phyloP scores from a whole-genome alignment of 1,140 invertebrate genomes.

The Cydia splendana region DNA sequence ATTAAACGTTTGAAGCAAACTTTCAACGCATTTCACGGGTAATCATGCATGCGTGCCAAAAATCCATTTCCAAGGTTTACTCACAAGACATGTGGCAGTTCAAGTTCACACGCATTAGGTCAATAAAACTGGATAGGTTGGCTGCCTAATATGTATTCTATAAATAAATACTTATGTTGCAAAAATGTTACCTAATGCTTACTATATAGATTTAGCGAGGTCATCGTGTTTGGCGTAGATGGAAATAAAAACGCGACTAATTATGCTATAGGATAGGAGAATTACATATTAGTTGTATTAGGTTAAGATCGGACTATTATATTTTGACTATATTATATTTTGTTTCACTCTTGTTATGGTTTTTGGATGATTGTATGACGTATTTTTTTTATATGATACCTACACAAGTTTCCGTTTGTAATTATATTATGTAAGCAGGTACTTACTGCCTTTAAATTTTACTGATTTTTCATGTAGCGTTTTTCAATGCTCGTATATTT shows the following conservation, averaged over 20 bases:
- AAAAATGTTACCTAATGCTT: neutral
- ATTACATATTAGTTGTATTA: neutral
- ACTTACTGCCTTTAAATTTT: no score
- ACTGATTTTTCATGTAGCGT: no score
- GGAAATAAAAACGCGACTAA: neutral
- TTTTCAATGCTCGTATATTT: no score
- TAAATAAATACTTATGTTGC: neutral
- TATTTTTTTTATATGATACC: no score
- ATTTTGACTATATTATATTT: no score
- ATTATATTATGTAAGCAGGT: no score
- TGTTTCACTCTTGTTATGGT: no score
- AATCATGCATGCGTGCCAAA: neutral
- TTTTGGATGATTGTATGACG: no score
- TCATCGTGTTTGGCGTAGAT: neutral
- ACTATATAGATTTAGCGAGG: slow-evolving; percentile 1
- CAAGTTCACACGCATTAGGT: slow-evolving; percentile 5
- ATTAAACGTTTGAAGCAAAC: neutral
- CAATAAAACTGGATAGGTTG: neutral
- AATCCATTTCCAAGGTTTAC: neutral
- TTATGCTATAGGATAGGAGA: neutral
- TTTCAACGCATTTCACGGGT: neutral
- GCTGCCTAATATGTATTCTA: neutral
- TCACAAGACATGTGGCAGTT: neutral
- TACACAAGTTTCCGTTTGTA: no score
- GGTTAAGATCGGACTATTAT: no score